Evolutionary conservation across 1,140 invertebrate species (phyloP).

Genomic region (Drosophila kurseongensis): DNA sequence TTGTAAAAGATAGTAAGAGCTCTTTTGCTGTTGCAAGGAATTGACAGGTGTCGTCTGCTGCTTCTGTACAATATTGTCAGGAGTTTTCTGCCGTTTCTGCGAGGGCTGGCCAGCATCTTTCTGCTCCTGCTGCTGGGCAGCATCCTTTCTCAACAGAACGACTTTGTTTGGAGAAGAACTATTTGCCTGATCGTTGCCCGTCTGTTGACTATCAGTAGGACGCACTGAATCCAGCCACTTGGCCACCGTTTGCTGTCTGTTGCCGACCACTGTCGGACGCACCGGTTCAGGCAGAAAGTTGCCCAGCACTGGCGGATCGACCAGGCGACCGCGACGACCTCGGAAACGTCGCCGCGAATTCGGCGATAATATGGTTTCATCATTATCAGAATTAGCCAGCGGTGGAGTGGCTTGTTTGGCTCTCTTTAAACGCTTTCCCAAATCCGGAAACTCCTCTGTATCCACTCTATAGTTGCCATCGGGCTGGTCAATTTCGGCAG

Average conservation of each 20-base stretch:
- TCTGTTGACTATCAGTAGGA: not conserved
- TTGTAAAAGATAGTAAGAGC: too few species aligned
- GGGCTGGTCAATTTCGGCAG: not conserved
- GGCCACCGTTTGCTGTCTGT: conserved; percentile 16
- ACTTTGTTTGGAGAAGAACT: not conserved
- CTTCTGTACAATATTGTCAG: not conserved
- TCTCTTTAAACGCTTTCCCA: conserved; percentile 5
- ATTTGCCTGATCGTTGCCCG: not conserved
- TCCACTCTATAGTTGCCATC: not conserved
- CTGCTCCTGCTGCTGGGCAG: not conserved
- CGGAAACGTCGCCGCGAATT: not conserved
- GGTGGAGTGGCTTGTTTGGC: not conserved
- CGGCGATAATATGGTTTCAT: too few species aligned
- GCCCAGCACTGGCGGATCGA: conserved; percentile 1
- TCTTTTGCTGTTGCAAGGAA: not conserved
- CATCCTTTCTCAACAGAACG: not conserved
- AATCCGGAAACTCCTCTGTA: conserved; percentile 3
- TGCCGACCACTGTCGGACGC: not conserved
- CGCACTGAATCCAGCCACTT: conserved; percentile 30
- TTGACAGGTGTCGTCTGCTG: not conserved
- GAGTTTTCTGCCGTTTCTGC: too few species aligned
- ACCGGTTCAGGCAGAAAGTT: conserved; percentile 11
- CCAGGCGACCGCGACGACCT: not conserved
- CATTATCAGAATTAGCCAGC: not conserved
- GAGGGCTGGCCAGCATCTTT: not conserved